Evolutionary conservation across 2,113 vertebrate species (phyloP), one percentile per base, ranked within the genome.

Genomic region (Macheiramphus alcinus): DNA sequence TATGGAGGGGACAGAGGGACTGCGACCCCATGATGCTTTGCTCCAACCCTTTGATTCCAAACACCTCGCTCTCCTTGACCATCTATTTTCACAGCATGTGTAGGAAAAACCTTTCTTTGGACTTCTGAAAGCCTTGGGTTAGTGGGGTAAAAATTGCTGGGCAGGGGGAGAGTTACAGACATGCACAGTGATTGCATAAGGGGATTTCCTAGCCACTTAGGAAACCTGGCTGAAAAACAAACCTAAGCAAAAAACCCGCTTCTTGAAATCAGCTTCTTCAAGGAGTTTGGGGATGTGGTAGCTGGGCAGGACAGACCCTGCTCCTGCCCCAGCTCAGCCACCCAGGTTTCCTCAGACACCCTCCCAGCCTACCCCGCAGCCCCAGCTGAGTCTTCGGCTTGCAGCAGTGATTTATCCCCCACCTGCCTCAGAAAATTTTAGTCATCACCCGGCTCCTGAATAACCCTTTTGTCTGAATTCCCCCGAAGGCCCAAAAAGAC

Each of bases 391-490:
- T 23, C 74, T 63, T 83, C 0, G 0, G 21, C 45, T 86, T 92
- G 61, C 34, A 63, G 88, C 43, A 87, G 73, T 52, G 72, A 58
- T 94, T 97, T 95, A 80, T 93, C 70, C 45, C 66, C 76, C 86
- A 90, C 65, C 76, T 65, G 80, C 91, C 58, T 89, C 91, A 80
- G 83, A 88, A 94, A 80, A 72, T 83, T 93, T 93, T 74, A 93
- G 55, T 96, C 76, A 94, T 97, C 90, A 80, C 71, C 52, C 80
- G 85, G 95, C 86, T 95, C 88, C 88, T 95, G 94, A 94, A 94
- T 88, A 86, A 82, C 79, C 34, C 91, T 86, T 87, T 96, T 93
- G 94, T 94, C 48, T 90, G 65, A 88, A 74, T 96, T 95, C 48
- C 93, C 72, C 92, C 2, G 20, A 65, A 95, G 94, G 95, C 94